Evolutionary conservation across 2,888 invertebrate genomes (phyloP), one percentile per base, ranked within the genome.

Genomic region (Yponomeuta evonymella): DNA sequence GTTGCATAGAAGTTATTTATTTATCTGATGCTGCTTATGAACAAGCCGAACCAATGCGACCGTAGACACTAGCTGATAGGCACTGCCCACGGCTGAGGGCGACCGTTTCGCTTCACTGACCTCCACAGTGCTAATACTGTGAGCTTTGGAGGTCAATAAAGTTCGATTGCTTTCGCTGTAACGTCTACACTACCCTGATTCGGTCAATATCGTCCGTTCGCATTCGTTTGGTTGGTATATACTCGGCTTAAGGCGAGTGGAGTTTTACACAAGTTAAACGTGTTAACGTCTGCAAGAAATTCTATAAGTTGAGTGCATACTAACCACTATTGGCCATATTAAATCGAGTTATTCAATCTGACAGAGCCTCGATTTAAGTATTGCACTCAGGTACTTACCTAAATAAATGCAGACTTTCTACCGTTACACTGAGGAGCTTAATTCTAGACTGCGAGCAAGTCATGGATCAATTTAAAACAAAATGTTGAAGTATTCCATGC

Each of bases 391-490:
- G 51, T 15, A 58, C 51, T 58, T 12, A 58, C 51, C 51, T 58
- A 58, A 58, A 58, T 58, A 58, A 15, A 58, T 58, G 51, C 51
- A 58, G 51, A 58, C 51, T 58, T 58, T 58, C 51, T 58, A 58
- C 51, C 51, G 15, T 58, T 58, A 15, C 4, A 58, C 51, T 58
- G 12, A 58, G 51, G 51, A 58, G 51, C 51, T 15, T 15, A 58
- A 58, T 58, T 58, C 67, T n/a, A 67, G n/a, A n/a, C 67, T 12
- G 33, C 66, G 66, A 30, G 33, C 43, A 43, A 67, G 30, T 43
- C 23, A 58, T 58, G 51, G 51, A 67, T 67, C 67, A 33, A 67
- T 36, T 67, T 67, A 67, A 33, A 48, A 5, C 10, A 67, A n/a
- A 23, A 15, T n/a, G 30, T 43, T 67, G 67, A 9, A 67, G 43